phyloP scores from a whole-genome alignment of 2,888 invertebrate species.

The Drosophila histrio region DNA sequence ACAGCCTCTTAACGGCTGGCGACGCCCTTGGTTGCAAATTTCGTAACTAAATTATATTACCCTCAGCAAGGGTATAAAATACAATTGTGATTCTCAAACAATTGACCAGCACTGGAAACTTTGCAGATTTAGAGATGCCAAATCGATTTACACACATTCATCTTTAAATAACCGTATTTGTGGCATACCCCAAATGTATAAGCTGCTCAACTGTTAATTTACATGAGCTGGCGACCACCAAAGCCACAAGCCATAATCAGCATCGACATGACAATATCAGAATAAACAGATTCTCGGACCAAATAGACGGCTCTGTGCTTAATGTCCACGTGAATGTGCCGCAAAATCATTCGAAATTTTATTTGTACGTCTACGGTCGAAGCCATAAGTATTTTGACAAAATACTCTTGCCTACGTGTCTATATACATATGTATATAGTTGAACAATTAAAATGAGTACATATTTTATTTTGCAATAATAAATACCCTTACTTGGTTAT shows the following conservation, averaged over 20 bases:
- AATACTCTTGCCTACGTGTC: too few species aligned
- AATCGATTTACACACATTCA: background rate
- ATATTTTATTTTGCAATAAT: too few species aligned
- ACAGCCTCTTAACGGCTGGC: too few species aligned
- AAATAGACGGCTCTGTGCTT: background rate
- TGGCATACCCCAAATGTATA: background rate
- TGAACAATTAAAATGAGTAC: too few species aligned
- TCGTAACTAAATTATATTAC: too few species aligned
- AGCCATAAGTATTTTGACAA: too few species aligned
- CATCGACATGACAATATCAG: slow-evolving; percentile 17
- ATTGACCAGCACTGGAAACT: background rate
- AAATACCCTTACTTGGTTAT: too few species aligned
- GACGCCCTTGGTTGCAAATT: too few species aligned
- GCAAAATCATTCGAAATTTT: background rate
- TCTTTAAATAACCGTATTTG: background rate
- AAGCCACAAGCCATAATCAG: slow-evolving; percentile 33
- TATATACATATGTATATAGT: too few species aligned
- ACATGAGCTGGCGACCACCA: slow-evolving; percentile 34
- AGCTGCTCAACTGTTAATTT: slow-evolving; percentile 41
- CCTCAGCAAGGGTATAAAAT: too few species aligned
- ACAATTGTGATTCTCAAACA: background rate
- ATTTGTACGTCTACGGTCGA: too few species aligned
- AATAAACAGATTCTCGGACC: slow-evolving; percentile 10
- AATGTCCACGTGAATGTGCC: background rate
- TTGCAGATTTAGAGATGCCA: background rate